Evolutionary conservation across 2,797 vertebrate species (phyloP).

Genomic region (Salmo trutta): DNA sequence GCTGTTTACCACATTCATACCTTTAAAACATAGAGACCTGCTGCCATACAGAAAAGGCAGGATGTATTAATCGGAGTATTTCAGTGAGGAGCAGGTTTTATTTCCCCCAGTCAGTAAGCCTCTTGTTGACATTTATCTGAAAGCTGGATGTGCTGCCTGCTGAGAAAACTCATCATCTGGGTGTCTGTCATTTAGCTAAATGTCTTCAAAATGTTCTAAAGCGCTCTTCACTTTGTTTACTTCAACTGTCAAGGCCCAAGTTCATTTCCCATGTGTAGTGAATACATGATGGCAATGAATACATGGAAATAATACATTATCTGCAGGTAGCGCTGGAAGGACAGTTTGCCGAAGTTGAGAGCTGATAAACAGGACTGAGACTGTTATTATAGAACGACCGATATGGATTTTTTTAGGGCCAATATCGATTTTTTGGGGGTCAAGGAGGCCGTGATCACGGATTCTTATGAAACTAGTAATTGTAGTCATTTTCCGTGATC

Average conservation of each 20-base stretch:
- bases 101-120: neutral
- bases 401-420: too few species aligned
- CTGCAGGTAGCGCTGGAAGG: too few species aligned
- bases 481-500: too few species aligned
- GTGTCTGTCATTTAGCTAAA: neutral
- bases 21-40: neutral
- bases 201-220: neutral
- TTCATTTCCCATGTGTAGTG: neutral
- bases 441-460: too few species aligned
- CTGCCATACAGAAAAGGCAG: constrained; percentile 1
- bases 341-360: too few species aligned
- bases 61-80: neutral
- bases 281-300: neutral
- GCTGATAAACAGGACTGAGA: too few species aligned
- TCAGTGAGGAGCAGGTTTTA: neutral
- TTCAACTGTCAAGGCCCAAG: neutral
- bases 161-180: neutral
- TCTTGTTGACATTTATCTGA: neutral
- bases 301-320: neutral
- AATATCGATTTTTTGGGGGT: too few species aligned
- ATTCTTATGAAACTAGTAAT: too few species aligned
- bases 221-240: neutral
- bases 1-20: neutral
- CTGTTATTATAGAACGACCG: too few species aligned
- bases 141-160: neutral